Evolutionary conservation across 2,113 vertebrate genomes (phyloP), one percentile per base, ranked within the genome.

Genomic region (Toxostoma redivivum): DNA sequence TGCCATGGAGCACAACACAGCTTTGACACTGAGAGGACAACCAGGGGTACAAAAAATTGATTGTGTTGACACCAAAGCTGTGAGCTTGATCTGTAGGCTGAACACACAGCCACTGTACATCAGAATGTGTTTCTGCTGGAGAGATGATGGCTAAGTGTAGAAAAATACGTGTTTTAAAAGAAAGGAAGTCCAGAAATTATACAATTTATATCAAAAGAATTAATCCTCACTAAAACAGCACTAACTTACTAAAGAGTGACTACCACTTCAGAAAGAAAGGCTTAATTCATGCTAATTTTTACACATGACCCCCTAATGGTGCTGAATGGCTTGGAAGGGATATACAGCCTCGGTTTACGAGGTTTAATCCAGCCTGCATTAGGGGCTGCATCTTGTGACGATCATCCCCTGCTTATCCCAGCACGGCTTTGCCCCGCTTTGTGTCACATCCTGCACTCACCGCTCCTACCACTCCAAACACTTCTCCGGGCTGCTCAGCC

Each of bases 381-480:
- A 48, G 67, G 54, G 78, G 38, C 4, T 74, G 60, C 47, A 22
- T 2, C 10, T 42, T 12, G 12, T 10, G 16, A 23, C 45, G 54
- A 9, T 73, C 65, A 69, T 24, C 53, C 69, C 12, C 9, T 1
- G 28, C 16, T 65, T 11, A 61, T 33, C 54, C 30, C 40, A 10
- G 73, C n/a, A 3, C 3, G 45, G 45, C 35, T 60, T 24, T 23
- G n/a, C 71, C 33, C 24, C 1, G 9, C 35, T 18, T 15, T 10
- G 66, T 53, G 67, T 45, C 79, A 11, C 57, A 48, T 33, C 86
- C 83, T 2, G 64, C 69, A 0, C 54, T 24, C 51, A 2, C 17
- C n/a, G 4, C 6, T 31, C 33, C 78, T 5, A 0, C 54, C 7
- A 8, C 37, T 7, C 62, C 1, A 0, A 61, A 10, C 45, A 0